Percentiles rank a stretch among this genome's conserved stretches.
phyloP scores from a whole-genome alignment of 2,888 invertebrate species.

The Apamea crenata region DNA sequence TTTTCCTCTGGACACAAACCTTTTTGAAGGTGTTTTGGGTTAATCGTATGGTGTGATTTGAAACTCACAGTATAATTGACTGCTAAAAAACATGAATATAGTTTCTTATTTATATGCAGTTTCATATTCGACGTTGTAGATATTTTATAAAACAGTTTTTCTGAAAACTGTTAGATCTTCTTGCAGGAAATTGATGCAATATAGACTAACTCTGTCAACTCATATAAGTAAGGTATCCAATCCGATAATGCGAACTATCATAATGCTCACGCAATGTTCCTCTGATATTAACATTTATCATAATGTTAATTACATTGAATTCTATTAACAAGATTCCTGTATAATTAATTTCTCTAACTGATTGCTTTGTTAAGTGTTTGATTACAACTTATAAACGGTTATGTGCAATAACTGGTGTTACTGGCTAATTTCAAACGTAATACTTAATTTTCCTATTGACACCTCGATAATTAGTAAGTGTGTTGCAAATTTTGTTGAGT shows the following conservation, averaged over 20 bases:
- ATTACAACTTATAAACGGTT: constrained; percentile 39
- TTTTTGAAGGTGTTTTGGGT: background rate
- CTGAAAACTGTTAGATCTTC: background rate
- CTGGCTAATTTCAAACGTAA: constrained; percentile 25
- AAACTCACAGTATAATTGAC: background rate
- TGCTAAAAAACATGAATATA: background rate
- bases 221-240: constrained; percentile 28
- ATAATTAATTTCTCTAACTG: constrained; percentile 51
- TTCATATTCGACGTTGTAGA: background rate
- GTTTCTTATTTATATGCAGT: background rate
- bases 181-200: background rate
- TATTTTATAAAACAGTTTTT: background rate
- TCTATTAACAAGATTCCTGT: constrained; percentile 49
- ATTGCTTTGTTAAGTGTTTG: constrained; percentile 52
- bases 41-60: background rate
- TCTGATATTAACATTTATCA: constrained; percentile 52
- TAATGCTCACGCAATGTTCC: constrained; percentile 21
- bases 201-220: background rate
- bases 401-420: constrained; percentile 38
- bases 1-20: background rate
- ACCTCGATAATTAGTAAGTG: constrained; percentile 25
- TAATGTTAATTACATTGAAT: constrained; percentile 55
- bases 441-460: constrained; percentile 39
- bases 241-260: constrained; percentile 35
- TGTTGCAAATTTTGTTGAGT: constrained; percentile 28